Percentiles rank a stretch among this genome's conserved stretches.
These are phyloP conservation scores for Julus scanicus DNA, from an alignment of 2,888 invertebrate species.

Conservation along the genomic window DNA sequence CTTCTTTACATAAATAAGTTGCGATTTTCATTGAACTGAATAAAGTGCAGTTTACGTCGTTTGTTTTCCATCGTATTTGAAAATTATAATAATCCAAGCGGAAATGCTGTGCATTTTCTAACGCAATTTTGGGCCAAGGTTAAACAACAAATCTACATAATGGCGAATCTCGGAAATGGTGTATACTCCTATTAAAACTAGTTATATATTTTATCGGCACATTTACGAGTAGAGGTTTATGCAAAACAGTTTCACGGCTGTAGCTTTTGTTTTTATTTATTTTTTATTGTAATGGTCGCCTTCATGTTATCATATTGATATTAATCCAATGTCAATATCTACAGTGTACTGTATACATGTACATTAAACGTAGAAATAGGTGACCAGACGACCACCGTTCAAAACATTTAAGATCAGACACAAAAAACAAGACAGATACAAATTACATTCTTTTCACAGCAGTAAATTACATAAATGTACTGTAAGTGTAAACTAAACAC, in stretches of 20 bases:
- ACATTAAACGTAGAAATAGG: too few relatives aligned
- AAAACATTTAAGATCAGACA: too few relatives aligned
- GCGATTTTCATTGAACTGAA: background rate
- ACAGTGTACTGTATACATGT: too few relatives aligned
- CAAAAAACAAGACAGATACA: too few relatives aligned
- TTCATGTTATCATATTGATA: background rate
- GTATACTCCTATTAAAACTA: constrained; percentile 7
- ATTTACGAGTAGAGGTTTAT: background rate
- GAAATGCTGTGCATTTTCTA: constrained; percentile 38
- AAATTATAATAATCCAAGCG: constrained; percentile 34
- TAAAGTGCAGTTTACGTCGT: background rate
- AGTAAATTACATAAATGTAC: too few relatives aligned
- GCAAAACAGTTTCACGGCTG: background rate
- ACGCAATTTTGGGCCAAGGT: constrained; percentile 31
- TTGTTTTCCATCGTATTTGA: background rate
- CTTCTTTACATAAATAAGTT: background rate
- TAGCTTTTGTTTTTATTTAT: background rate
- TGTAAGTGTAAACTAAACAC: background rate
- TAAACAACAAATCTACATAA: constrained; percentile 39
- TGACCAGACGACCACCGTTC: too few relatives aligned
- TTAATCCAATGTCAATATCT: too few relatives aligned
- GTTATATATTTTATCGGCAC: background rate
- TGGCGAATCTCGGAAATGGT: constrained; percentile 22
- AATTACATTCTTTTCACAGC: too few relatives aligned
- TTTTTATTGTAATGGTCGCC: background rate